Base-by-base conservation (phyloP, 92 coral and sea anemone genomes). In the Bergia sp. region DNA sequence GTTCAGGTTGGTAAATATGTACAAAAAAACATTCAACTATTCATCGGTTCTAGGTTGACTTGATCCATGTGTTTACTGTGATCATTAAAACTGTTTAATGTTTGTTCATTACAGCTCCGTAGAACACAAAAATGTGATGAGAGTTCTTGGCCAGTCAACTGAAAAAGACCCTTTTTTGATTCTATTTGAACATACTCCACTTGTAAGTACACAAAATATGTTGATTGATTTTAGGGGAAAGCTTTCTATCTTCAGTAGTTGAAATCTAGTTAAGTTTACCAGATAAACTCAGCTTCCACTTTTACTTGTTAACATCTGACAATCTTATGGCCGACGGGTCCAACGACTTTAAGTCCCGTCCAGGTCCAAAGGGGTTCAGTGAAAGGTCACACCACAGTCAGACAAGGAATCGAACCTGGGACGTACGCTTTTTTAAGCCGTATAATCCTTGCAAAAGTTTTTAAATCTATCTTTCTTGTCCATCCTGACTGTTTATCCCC, bases 141-240 rank as follows among this genome's bases (percentile, higher is more conserved):
- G 90, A 47, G 69, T 93, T 16, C 89, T 93, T 57, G 98, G 98
- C 5, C 91, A 89, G 77, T 88, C 95, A 13, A 89, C 95, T 29
- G 98, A 93, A 81, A 88, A 82, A 73, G 94, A 93, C 21, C 97
- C 97, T 21, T 94, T 84, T 77, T 53, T 94, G 45, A 86, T 93
- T 36, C 86, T 94, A 36, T 88, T 93, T 42, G 94, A 94, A 66
- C 90, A 88, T 77, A 67, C 88, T 77, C 94, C 97, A 13, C 88
- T 94, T 85, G 97, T 94, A 61, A 94, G 97, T 82, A 36, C 57
- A 23, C 44, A 7, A 82, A 57, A 13, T 36, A 53, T 76, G 66
- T n/a, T 77, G 71, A 42, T 36, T 42, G 0, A 36, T 66, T 20
- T n/a, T 16, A 50, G 37, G 73, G 18, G 3, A 66, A 66, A 21